A percentile compares a stretch with the other conserved stretches of the same genome.
Conservation (phyloP, 2,113 vertebrate species). For the Misgurnus anguillicaudatus region DNA sequence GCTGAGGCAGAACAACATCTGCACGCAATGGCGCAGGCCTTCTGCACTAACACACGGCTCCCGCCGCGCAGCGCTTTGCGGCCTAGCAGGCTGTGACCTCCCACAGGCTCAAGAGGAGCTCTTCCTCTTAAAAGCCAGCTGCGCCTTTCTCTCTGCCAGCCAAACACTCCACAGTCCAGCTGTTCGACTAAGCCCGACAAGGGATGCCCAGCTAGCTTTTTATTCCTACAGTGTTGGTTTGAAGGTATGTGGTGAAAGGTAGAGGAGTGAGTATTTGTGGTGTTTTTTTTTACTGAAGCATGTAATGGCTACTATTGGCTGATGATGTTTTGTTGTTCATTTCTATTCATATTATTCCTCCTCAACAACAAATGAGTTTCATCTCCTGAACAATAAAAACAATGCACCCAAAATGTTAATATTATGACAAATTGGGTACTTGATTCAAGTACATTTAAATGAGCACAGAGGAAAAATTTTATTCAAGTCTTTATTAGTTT, state of each 20-base stretch:
- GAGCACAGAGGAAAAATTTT: too few relatives aligned
- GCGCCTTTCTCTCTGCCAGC: constrained; percentile 70
- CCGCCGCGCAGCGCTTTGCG: constrained; percentile 68
- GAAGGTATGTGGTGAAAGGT: constrained; percentile 8
- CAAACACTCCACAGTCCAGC: constrained; percentile 78
- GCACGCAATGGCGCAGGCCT: constrained; percentile 70
- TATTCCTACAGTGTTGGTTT: constrained; percentile 2
- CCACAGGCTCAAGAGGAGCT: constrained; percentile 70
- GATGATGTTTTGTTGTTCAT: neutral
- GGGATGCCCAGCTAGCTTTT: constrained; percentile 44
- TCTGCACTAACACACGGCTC: constrained; percentile 72
- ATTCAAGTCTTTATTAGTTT: too few relatives aligned
- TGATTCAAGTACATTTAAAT: too few relatives aligned
- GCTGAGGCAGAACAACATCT: constrained; percentile 73
- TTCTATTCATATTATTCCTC: too few relatives aligned
- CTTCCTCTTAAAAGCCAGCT: constrained; percentile 80
- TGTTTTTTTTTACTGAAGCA: neutral
- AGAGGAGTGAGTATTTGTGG: neutral
- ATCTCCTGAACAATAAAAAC: too few relatives aligned
- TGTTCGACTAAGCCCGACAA: constrained; percentile 75
- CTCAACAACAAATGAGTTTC: too few relatives aligned
- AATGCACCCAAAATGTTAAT: too few relatives aligned
- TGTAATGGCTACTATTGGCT: neutral
- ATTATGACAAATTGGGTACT: too few relatives aligned
- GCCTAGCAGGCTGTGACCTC: constrained; percentile 78